Percentiles rank a stretch among this genome's conserved stretches.
These are phyloP conservation scores for Xyliphius kryptos DNA, from an alignment of 2,113 vertebrate genomes.

Conservation along the genomic window DNA sequence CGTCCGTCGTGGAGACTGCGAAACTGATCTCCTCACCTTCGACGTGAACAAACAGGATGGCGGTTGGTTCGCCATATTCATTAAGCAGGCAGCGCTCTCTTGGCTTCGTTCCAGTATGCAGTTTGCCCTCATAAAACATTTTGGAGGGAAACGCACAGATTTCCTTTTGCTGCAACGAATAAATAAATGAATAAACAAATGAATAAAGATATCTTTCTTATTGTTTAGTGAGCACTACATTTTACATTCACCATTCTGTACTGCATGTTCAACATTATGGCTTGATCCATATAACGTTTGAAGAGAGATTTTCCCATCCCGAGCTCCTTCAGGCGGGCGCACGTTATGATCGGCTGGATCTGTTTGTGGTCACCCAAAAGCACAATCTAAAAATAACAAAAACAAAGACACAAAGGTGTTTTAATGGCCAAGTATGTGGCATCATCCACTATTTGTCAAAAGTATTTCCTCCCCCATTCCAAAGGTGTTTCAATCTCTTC, in stretches of 20 bases:
- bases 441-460: no score
- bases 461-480: no score
- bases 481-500: no score
- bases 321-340: constrained; percentile 56
- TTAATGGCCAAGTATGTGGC: no score
- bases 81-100: constrained; percentile 53
- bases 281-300: constrained; percentile 60
- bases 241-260: constrained; percentile 73
- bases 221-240: background rate
- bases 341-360: constrained; percentile 65
- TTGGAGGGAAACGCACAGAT: constrained; percentile 80
- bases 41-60: constrained; percentile 72
- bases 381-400: constrained; percentile 64
- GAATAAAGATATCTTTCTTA: background rate
- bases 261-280: constrained; percentile 68
- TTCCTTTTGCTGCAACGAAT: constrained; percentile 60
- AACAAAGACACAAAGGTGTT: background rate
- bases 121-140: constrained; percentile 61
- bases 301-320: constrained; percentile 74
- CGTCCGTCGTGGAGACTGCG: constrained; percentile 72
- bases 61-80: background rate
- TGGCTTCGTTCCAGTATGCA: constrained; percentile 54
- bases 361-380: constrained; percentile 85
- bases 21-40: constrained; percentile 69
- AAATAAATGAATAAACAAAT: no score